Conservation (phyloP, 2,797 vertebrate species). For the Sebastolobus altivelis region DNA sequence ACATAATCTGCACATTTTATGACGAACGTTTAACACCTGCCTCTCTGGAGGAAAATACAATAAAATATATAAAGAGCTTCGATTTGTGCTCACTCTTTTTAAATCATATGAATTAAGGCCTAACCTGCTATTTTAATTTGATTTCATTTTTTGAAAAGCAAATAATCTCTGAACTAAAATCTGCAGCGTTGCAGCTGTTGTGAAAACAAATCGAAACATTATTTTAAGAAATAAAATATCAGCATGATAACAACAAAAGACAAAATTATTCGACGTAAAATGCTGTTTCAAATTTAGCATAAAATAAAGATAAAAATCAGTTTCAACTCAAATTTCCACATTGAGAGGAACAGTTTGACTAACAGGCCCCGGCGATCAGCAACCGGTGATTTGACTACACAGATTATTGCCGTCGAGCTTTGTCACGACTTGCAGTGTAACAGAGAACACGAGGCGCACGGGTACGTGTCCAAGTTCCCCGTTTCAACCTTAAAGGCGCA, state of each 20-base stretch:
- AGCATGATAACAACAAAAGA: not conserved
- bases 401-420: conserved; percentile 23
- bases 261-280: not conserved
- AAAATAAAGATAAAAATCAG: not conserved
- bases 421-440: conserved; percentile 44
- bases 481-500: conserved; percentile 55
- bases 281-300: not conserved
- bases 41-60: conserved; percentile 2
- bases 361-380: conserved; percentile 7
- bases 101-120: not conserved
- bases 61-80: not conserved
- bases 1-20: conserved; percentile 2
- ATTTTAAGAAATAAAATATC: not conserved
- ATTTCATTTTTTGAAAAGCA: not conserved
- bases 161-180: not conserved
- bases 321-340: not conserved
- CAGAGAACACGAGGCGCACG: conserved; percentile 39
- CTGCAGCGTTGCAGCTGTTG: not conserved
- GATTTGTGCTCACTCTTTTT: not conserved
- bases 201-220: not conserved
- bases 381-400: conserved; percentile 20
- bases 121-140: not conserved
- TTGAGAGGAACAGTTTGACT: not conserved
- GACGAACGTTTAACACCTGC: not conserved
- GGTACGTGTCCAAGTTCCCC: conserved; percentile 45